Evolutionary conservation across 2,797 vertebrate genomes (phyloP).

Genomic region (Danio aesculapii): DNA sequence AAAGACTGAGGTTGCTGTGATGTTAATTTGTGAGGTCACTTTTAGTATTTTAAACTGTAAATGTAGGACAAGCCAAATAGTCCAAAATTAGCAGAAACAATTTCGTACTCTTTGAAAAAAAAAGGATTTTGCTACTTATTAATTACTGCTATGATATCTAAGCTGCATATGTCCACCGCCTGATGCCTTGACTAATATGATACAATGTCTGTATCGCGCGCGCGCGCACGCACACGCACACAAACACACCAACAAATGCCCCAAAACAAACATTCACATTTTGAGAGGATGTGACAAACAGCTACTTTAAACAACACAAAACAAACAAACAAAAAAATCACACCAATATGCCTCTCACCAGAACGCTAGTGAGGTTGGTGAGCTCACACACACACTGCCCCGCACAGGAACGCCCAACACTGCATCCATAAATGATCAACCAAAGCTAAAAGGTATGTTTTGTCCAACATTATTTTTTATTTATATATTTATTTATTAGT

Average conservation of each 20-base stretch:
- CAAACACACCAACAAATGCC: conserved; percentile 38
- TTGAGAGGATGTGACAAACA: conserved; percentile 38
- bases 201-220: background rate
- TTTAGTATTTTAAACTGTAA: conserved; percentile 22
- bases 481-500: too few species aligned
- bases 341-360: conserved; percentile 45
- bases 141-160: background rate
- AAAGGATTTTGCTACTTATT: background rate
- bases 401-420: conserved; percentile 28
- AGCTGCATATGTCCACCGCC: conserved; percentile 36
- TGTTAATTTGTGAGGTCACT: conserved; percentile 39
- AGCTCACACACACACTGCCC: conserved; percentile 37
- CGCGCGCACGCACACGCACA: background rate
- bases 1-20: conserved; percentile 36
- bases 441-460: too few species aligned
- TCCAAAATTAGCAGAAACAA: conserved; percentile 1
- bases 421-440: background rate
- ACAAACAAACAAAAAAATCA: conserved; percentile 1
- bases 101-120: background rate
- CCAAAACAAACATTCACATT: conserved; percentile 52
- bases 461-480: too few species aligned
- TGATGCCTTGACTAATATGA: conserved; percentile 46
- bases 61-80: background rate
- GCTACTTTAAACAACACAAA: conserved; percentile 45
- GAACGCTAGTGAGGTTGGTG: conserved; percentile 41